Conservation (phyloP, 2,113 vertebrate genomes). For the Bostrychus sinensis region DNA sequence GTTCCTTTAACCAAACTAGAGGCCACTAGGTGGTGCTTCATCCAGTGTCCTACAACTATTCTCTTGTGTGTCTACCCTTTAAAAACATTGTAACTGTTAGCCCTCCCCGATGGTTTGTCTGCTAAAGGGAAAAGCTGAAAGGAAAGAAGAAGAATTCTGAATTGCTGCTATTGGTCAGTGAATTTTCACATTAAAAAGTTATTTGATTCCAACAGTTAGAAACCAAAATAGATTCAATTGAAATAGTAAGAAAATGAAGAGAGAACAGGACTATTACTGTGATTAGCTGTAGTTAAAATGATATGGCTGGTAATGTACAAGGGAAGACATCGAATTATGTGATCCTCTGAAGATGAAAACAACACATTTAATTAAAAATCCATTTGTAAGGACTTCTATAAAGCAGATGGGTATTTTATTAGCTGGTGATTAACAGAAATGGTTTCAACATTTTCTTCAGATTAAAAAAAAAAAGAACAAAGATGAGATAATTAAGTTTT, state of each 20-base stretch:
- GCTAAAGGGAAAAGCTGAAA: no score
- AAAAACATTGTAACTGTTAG: no score
- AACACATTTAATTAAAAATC: constrained; percentile 4
- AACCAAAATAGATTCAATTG: background rate
- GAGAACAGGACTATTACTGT: background rate
- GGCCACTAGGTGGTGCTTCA: no score
- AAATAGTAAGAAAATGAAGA: background rate
- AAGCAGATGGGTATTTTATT: constrained; percentile 8
- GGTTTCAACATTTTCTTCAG: background rate
- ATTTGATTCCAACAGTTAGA: background rate
- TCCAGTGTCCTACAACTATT: no score
- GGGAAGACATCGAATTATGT: background rate
- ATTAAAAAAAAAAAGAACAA: background rate
- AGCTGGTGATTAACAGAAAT: background rate
- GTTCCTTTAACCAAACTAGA: no score
- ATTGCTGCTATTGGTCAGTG: no score
- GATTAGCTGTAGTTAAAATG: background rate
- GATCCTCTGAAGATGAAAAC: background rate
- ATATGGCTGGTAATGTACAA: background rate
- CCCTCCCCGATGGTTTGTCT: no score
- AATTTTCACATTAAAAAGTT: no score
- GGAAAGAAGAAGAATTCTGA: no score
- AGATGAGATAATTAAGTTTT: background rate
- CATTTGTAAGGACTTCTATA: constrained; percentile 2
- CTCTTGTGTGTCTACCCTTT: no score